Percentiles rank a stretch among this genome's conserved stretches.
phyloP scores from a whole-genome alignment of 2,888 invertebrate genomes.

The Isoperla grammatica region DNA sequence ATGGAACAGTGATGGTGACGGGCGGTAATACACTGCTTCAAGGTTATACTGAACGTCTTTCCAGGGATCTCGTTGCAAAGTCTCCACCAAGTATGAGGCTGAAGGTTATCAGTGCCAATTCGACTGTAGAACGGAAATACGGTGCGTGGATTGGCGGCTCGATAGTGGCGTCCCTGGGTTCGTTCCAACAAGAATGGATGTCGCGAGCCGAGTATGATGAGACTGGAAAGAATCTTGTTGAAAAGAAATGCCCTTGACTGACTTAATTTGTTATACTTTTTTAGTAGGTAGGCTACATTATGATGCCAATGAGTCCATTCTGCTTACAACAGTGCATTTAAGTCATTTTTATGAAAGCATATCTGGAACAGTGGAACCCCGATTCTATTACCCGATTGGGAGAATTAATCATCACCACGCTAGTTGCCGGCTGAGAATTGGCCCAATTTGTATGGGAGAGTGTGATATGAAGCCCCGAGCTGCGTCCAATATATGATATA shows the following conservation, averaged over 20 bases:
- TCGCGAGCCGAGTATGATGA: slow-evolving; percentile 72
- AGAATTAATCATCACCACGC: no score
- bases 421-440: no score
- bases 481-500: no score
- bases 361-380: no score
- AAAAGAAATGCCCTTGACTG: slow-evolving; percentile 44
- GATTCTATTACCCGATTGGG: no score
- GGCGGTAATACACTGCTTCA: slow-evolving; percentile 66
- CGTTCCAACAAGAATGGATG: slow-evolving; percentile 74
- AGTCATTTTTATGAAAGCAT: no score
- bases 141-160: slow-evolving; percentile 74
- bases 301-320: no score
- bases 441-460: no score
- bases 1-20: slow-evolving; percentile 64
- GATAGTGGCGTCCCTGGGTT: slow-evolving; percentile 65
- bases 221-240: slow-evolving; percentile 57
- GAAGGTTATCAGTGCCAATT: slow-evolving; percentile 60
- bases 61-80: slow-evolving; percentile 61
- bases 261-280: not conserved
- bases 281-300: no score
- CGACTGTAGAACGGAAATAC: slow-evolving; percentile 59
- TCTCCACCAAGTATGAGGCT: slow-evolving; percentile 68
- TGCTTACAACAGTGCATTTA: no score
- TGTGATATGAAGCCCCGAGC: no score
- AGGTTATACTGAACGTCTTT: slow-evolving; percentile 65